Base-by-base conservation (phyloP, 2,113 vertebrate genomes). In the Gobiocypris rarus region DNA sequence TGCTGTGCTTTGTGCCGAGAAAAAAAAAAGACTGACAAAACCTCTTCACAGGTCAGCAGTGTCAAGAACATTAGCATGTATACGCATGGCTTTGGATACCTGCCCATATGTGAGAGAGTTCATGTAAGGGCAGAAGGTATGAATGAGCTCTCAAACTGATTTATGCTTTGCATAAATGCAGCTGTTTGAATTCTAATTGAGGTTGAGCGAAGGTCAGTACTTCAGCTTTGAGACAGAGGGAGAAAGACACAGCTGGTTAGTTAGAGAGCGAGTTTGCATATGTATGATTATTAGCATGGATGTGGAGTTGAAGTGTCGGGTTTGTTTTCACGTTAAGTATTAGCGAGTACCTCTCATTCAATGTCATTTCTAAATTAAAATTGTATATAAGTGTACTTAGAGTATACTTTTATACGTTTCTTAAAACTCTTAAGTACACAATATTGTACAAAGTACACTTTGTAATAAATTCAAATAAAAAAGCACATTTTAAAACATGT, bases 11-110 rank as follows among this genome's bases (percentile, higher is more conserved):
- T 61, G 22, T 61, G 11, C n/a, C 11, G 7, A 26, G 19, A 14
- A 31, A 38, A 41, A 78, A 24, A 78, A 15, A 73, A 73, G 10
- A 48, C 5, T 24, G 69, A 71, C 69, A 45, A 71, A 78, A 41
- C 38, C 38, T 43, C 8, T 61, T 79, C 13, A 79, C 34, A 19
- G 38, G 76, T 43, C 76, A 45, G n/a, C 8, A 19, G 38, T 59
- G 58, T 67, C 78, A 50, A 67, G 41, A 31, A 80, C 43, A 80
- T 80, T 65, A 80, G 77, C 59, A 31, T 67, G 78, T 67, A 45
- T 28, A 50, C 41, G 67, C 61, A 80, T 59, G 38, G 41, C 41
- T 79, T 59, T 65, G 24, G 43, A 80, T 50, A 31, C 59, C 59
- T 65, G 59, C 17, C 19, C 24, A 45, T 45, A 31, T 80, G 59